Conservation (phyloP, 2,888 invertebrate genomes). For the Dilophus febrilis region DNA sequence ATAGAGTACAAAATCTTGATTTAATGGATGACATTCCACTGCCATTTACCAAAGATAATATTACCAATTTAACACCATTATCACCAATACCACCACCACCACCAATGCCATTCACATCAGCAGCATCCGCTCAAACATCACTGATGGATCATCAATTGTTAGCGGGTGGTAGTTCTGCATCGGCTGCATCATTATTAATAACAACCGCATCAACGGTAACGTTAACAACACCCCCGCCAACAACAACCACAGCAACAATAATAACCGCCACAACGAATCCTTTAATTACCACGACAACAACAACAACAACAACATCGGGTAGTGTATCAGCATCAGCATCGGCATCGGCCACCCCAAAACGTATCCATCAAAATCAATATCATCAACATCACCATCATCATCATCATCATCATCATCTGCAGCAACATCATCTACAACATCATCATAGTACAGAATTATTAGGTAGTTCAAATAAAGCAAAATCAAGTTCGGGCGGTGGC, state of each 20-base stretch:
- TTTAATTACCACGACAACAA: not conserved
- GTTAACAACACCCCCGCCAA: too few species aligned
- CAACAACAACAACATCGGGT: not conserved
- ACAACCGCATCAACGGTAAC: too few species aligned
- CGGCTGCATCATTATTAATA: not conserved
- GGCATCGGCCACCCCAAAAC: not conserved
- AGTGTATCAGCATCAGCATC: not conserved
- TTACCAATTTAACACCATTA: constrained; percentile 20
- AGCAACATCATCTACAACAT: constrained; percentile 25
- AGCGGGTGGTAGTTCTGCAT: too few species aligned
- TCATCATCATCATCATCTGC: constrained; percentile 23
- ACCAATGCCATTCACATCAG: constrained; percentile 26
- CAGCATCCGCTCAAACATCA: too few species aligned
- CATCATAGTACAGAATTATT: constrained; percentile 22
- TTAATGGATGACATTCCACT: constrained; percentile 24
- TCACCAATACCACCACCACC: constrained; percentile 29
- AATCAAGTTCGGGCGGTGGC: not conserved
- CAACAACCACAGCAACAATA: not conserved
- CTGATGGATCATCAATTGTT: too few species aligned
- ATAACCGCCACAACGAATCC: not conserved
- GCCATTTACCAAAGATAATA: constrained; percentile 9
- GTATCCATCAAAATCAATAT: constrained; percentile 11
- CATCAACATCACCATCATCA: constrained; percentile 24
- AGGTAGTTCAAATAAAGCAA: constrained; percentile 11
- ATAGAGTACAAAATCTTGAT: constrained; percentile 27